These are phyloP conservation scores for Drosophila bifasciata DNA, from an alignment of 1,140 invertebrate species.

Conservation along the genomic window DNA sequence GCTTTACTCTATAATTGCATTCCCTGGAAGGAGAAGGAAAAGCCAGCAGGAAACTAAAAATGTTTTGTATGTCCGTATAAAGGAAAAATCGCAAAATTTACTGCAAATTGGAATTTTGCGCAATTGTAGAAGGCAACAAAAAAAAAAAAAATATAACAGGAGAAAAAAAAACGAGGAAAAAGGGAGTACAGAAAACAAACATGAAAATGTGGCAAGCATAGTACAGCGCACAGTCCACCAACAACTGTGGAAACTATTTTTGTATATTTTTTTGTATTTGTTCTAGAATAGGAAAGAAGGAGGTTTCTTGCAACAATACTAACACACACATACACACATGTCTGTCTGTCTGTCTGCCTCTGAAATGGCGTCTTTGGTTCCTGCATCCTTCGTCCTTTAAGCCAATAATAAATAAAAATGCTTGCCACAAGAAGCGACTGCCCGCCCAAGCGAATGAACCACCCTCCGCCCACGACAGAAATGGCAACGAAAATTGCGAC, in stretches of 20 bases:
- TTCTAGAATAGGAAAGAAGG: not conserved
- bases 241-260: constrained; percentile 35
- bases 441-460: constrained; percentile 23
- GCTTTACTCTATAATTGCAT: constrained; percentile 37
- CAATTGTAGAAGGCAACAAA: constrained; percentile 73
- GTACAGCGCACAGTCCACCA: constrained; percentile 19
- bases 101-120: constrained; percentile 84
- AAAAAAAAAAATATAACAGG: constrained; percentile 14
- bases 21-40: constrained; percentile 41
- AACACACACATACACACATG: constrained; percentile 49
- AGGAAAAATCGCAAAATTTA: constrained; percentile 84
- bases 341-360: constrained; percentile 41
- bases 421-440: constrained; percentile 50
- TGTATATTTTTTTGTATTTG: constrained; percentile 14
- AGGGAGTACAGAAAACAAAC: constrained; percentile 32
- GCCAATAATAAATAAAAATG: constrained; percentile 83
- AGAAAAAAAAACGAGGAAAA: constrained; percentile 59
- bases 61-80: constrained; percentile 82
- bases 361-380: constrained; percentile 27
- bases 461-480: constrained; percentile 26
- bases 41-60: constrained; percentile 81
- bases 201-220: constrained; percentile 63
- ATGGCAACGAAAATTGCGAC: constrained; percentile 66
- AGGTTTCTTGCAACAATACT: constrained; percentile 67
- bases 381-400: constrained; percentile 75